Evolutionary conservation across 2,888 invertebrate species (phyloP), one percentile per base, ranked within the genome.

Genomic region (Danaus chrysippus): DNA sequence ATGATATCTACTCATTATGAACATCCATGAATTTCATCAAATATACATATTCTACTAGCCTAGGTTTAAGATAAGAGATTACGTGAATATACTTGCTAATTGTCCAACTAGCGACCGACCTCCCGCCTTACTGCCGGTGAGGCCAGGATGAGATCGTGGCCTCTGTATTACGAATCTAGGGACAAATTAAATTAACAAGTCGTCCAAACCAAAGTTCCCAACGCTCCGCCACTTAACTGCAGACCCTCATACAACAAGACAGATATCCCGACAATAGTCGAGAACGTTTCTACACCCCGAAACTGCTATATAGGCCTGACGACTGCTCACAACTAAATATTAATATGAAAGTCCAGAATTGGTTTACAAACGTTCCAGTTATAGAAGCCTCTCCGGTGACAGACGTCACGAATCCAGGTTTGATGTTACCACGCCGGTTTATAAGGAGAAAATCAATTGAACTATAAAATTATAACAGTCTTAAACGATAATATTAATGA

Each of bases 1-100:
- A 71, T 70, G 70, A 71, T 71, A 70, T 70, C 71, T 71, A 71
- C 71, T 69, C 61, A 42, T 63, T 68, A 58, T 70, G 71, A 71
- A 71, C 71, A 69, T 66, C 68, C 58, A 63, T 68, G 58, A 68
- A 66, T 59, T 67, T 60, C 67, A 67, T 67, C 67, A 68, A 68
- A 68, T 68, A 52, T 70, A 70, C 69, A 68, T 59, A 34, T 54
- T 13, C 23, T 59, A 58, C 61, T 68, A 63, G 55, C 55, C 62
- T 68, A 66, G 57, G 56, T 56, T 64, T 56, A 49, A 46, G 41
- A 44, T 56, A 56, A 58, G 58, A 61, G 54, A 63, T 59, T 58
- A 61, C 54, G 59, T 58, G 57, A 61, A 52, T 59, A 61, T 44
- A 67, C 23, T 23, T 56, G 54, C 56, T 56, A 55, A 56, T 11